Base-by-base conservation (phyloP, 1,140 invertebrate genomes). In the Hyposmocoma kahamanoa region DNA sequence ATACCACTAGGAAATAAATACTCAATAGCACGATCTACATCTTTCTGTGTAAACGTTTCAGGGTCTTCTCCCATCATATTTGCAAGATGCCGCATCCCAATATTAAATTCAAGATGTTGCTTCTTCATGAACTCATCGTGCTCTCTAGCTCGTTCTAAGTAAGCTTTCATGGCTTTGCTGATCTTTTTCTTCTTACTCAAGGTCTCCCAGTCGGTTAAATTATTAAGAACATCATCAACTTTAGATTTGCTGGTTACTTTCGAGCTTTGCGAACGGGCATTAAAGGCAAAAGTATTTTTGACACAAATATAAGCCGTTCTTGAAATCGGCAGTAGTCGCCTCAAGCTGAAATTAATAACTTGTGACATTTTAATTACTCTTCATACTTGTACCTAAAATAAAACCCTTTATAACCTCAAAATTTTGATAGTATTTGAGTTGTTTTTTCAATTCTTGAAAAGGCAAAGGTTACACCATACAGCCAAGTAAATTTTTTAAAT, bases 21-120 rank as follows among this genome's bases (percentile, higher is more conserved):
- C 56, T 90, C 86, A 65, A 99, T 96, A 15, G 97, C 92, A 79
- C 90, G 89, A 88, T 98, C 90, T 11, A 98, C 90, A 78, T 98
- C 93, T 57, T 92, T 88, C 81, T 98, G 94, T 0, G 94, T 94
- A 75, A 99, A 95, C 8, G 88, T 91, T 57, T 96, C 92, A 1
- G 92, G 90, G 88, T 98, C 92, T 79, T 92, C 90, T 1, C 97
- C 97, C 98, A 99, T 99, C 90, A 99, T 99, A 80, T 99, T 99
- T 3, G 98, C 98, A 45, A 99, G 89, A 88, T 99, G 96, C 19
- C 96, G 87, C 79, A 95, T 96, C 9, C 98, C 98, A 68, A 97
- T 92, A 70, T 96, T 91, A 85, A 92, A 99, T 62, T 97, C 94
- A 47, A 90, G 67, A 39, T 89, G 88, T 84, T 98, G 91, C 56